A percentile compares a stretch with the other conserved stretches of the same genome.
Evolutionary conservation across 2,113 vertebrate species (phyloP).

Genomic region (Tilapia sparmanii): DNA sequence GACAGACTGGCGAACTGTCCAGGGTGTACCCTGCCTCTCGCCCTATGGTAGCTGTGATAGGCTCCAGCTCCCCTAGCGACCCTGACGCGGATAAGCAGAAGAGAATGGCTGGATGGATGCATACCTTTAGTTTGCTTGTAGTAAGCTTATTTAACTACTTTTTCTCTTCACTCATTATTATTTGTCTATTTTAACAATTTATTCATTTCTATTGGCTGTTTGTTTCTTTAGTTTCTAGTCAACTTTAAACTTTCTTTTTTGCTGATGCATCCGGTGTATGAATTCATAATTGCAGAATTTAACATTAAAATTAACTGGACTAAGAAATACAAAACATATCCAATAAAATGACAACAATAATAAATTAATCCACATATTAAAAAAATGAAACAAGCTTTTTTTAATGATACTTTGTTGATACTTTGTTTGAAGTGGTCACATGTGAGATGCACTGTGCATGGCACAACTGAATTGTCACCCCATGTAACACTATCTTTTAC

Average conservation of each 20-base stretch:
- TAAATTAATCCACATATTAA: background rate
- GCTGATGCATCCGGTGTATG: accelerated
- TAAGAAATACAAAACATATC: background rate
- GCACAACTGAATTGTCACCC: too few species aligned
- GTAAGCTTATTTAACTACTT: background rate
- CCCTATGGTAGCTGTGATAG: background rate
- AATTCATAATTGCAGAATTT: background rate
- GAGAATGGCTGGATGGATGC: background rate
- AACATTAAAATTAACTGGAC: background rate
- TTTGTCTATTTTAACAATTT: background rate
- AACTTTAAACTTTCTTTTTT: background rate
- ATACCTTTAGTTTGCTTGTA: background rate
- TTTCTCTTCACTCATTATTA: background rate
- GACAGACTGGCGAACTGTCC: background rate
- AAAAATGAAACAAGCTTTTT: background rate
- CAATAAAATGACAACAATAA: background rate
- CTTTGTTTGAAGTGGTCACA: background rate
- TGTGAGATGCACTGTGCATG: background rate
- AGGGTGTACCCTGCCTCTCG: background rate
- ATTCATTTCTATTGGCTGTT: background rate
- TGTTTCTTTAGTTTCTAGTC: background rate
- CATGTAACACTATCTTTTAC: background rate
- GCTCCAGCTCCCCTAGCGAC: background rate
- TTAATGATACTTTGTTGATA: background rate
- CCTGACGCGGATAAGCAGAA: background rate